Conservation (phyloP, 1,140 invertebrate species). For the Helicorthomorpha holstii region DNA sequence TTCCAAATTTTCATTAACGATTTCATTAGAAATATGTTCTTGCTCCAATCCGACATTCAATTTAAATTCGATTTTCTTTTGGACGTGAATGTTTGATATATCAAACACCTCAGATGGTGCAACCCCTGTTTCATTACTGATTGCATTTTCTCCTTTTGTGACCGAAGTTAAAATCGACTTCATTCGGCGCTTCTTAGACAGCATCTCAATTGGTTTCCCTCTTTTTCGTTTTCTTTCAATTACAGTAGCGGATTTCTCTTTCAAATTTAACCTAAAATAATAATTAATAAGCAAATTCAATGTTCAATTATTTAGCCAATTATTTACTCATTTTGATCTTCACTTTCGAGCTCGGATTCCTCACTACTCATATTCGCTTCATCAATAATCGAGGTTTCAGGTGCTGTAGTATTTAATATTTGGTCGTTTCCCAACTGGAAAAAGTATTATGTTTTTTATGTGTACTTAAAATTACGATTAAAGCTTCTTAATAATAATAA, state of each 20-base stretch:
- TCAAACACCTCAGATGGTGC: conserved; percentile 17
- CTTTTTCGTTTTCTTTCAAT: not conserved
- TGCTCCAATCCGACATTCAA: no score
- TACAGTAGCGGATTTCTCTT: not conserved
- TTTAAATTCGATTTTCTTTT: conserved; percentile 44
- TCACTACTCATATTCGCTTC: conserved; percentile 27
- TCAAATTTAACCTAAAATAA: not conserved
- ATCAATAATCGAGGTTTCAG: conserved; percentile 14
- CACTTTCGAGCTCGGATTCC: conserved; percentile 69
- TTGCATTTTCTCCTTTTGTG: not conserved
- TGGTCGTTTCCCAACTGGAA: not conserved
- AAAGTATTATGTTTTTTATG: not conserved
- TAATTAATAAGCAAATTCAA: not conserved
- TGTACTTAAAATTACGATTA: not conserved
- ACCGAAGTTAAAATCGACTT: not conserved
- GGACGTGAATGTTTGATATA: conserved; percentile 3
- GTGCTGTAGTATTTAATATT: not conserved
- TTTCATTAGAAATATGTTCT: no score
- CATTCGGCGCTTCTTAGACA: not conserved
- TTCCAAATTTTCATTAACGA: no score
- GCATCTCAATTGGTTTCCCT: no score
- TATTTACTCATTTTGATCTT: conserved; percentile 28
- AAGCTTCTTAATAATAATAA: no score
- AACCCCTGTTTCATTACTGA: not conserved
- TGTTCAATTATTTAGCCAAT: not conserved